phyloP scores from a whole-genome alignment of 2,113 vertebrate genomes.

The Odobenus rosmarus region DNA sequence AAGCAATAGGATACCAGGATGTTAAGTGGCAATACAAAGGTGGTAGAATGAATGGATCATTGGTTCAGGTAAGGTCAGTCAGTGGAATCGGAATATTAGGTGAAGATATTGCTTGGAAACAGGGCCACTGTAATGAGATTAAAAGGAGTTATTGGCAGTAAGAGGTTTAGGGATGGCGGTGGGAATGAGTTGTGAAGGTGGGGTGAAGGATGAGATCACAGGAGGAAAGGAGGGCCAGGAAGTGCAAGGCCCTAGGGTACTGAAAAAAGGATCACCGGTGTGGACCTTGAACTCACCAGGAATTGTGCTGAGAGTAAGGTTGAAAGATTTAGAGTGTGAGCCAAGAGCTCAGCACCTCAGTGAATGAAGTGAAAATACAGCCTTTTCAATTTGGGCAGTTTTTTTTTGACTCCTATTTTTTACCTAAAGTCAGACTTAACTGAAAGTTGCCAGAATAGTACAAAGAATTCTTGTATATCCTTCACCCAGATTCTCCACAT shows the following conservation, averaged over 20 bases:
- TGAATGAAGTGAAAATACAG: neutral
- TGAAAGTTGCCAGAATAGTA: slow-evolving; percentile 87
- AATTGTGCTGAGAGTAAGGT: neutral
- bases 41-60: neutral
- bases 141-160: neutral
- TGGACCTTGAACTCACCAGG: neutral
- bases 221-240: neutral
- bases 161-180: neutral
- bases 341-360: neutral
- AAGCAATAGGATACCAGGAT: neutral
- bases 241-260: neutral
- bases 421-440: slow-evolving; percentile 12
- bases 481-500: neutral
- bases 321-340: neutral
- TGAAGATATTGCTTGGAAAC: neutral
- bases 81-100: neutral
- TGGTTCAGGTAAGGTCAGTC: neutral
- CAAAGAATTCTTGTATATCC: slow-evolving; percentile 84
- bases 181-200: neutral
- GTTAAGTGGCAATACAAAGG: neutral
- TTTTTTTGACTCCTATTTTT: slow-evolving; percentile 30
- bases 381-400: slow-evolving; percentile 12
- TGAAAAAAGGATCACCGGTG: neutral
- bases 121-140: neutral
- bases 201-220: neutral